Base-by-base conservation (phyloP, 1,140 invertebrate species). In the Temnothorax curvispinosus region DNA sequence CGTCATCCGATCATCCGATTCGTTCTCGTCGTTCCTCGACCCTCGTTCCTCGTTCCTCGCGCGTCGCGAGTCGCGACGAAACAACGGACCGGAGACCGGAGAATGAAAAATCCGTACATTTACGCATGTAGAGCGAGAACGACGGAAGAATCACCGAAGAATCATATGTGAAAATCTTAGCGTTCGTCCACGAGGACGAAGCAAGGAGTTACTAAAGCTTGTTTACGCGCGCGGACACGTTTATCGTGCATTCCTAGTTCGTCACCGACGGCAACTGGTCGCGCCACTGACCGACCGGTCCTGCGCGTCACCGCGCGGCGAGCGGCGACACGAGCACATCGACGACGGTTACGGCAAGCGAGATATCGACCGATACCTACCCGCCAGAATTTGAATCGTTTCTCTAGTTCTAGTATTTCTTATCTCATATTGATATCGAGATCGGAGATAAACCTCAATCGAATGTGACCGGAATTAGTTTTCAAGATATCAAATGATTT, bases 371-470 rank as follows among this genome's bases (percentile, higher is more conserved):
- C 11, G 13, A 32, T 21, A 58, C 0, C 8, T 11, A 56, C 21
- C 74, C 54, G 74, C 54, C 35, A 13, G 18, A 60, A 44, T 60
- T 76, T 7, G 11, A 76, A 76, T 18, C 4, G 8, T 76, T 47
- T 13, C 21, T 9, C 7, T 9, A 4, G 54, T 58, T 21, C 15
- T 18, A 27, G 27, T 27, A 27, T 27, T 27, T 27, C 27, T 27
- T 27, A 1, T 27, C 27, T 27, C 27, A 27, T 27, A 27, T 27
- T 1, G 27, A 7, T n/a, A n/a, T 21, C 18, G 38, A 69, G 4
- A 21, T 54, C 18, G 18, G 52, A 54, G 11, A 13, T 11, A n/a
- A 35, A n/a, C 5, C 15, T 18, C 32, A n/a, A 38, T 64, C 18
- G 52, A 60, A 18, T 8, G 27, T 5, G 15, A 64, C 38, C 15